Percentiles rank a stretch among this genome's conserved stretches.
Conservation (phyloP, 2,888 invertebrate genomes). For the Eustalomyia histrio region DNA sequence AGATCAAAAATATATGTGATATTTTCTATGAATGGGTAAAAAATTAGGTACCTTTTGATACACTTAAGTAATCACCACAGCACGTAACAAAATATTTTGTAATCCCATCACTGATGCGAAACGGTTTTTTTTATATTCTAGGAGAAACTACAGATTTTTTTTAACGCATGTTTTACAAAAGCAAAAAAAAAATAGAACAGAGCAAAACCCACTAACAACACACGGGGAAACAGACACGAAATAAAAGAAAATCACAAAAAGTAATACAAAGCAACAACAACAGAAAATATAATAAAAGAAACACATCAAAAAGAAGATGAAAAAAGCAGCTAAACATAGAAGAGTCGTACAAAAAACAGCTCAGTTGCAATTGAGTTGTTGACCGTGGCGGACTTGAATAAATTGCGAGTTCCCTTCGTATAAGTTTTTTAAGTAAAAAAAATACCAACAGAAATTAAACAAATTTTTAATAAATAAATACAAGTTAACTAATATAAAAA, state of each 20-base stretch:
- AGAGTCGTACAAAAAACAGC: conserved; percentile 64
- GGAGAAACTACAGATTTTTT: conserved; percentile 47
- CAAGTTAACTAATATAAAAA: conserved; percentile 8
- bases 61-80: too few relatives aligned
- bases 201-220: conserved; percentile 22
- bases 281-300: conserved; percentile 15
- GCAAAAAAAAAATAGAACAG: conserved; percentile 37
- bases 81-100: too few relatives aligned
- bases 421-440: conserved; percentile 37
- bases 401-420: conserved; percentile 58
- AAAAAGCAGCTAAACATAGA: conserved; percentile 75
- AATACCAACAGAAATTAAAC: neutral
- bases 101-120: too few relatives aligned
- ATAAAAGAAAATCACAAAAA: neutral
- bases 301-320: conserved; percentile 34
- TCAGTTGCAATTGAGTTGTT: conserved; percentile 76
- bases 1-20: too few relatives aligned
- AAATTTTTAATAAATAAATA: conserved; percentile 29
- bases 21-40: too few relatives aligned
- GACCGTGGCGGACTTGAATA: conserved; percentile 73
- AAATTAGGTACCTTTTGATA: too few relatives aligned
- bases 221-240: neutral
- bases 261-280: neutral
- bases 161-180: conserved; percentile 36
- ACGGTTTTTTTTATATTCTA: conserved; percentile 45